A percentile compares a stretch with the other conserved stretches of the same genome.
Conservation (phyloP, 2,888 invertebrate species). For the Taphrorychus bicolor region DNA sequence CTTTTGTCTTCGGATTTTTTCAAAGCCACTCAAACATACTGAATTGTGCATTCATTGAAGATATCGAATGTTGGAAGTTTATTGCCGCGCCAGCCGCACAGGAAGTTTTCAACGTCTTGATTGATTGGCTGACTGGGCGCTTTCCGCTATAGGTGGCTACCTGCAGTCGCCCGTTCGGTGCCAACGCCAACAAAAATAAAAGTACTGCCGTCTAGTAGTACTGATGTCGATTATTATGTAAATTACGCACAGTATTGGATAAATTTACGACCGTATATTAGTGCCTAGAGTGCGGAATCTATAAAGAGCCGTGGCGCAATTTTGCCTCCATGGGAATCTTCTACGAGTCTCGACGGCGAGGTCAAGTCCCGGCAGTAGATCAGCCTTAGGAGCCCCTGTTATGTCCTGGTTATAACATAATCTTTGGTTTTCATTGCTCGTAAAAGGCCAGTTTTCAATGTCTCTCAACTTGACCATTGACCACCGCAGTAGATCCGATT, state of each 20-base stretch:
- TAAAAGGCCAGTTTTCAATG: conserved; percentile 12
- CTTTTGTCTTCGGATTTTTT: background rate
- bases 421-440: conserved; percentile 28
- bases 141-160: conserved; percentile 1
- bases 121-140: conserved; percentile 5
- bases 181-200: background rate
- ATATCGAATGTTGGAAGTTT: background rate
- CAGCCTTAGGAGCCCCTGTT: background rate
- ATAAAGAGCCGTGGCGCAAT: background rate
- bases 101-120: conserved; percentile 7
- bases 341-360: conserved; percentile 9
- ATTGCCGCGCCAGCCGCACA: conserved; percentile 6
- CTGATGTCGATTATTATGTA: conserved; percentile 11
- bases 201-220: conserved; percentile 5
- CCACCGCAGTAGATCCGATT: background rate
- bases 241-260: conserved; percentile 2
- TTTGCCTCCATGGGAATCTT: conserved; percentile 15
- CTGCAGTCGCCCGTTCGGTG: background rate
- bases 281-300: conserved; percentile 10
- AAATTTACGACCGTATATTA: conserved; percentile 16
- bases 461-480: background rate
- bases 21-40: background rate
- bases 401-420: conserved; percentile 20
- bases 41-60: conserved; percentile 10
- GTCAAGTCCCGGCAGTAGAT: background rate